Evolutionary conservation across 2,113 vertebrate genomes (phyloP).

Genomic region (Leucosticte australis): DNA sequence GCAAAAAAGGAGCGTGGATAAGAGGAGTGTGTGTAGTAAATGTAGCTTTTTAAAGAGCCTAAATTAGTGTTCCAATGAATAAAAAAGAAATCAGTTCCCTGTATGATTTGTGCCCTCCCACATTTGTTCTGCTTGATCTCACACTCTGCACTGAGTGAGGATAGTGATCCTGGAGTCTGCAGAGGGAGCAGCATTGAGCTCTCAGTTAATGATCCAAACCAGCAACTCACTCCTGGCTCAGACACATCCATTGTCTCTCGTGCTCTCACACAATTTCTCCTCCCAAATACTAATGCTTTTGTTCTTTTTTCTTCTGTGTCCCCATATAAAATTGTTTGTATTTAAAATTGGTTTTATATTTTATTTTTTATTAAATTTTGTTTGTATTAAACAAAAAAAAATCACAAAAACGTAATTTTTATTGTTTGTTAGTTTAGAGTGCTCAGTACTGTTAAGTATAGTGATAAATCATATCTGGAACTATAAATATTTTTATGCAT

Average conservation of each 20-base stretch:
- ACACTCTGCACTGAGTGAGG: background rate
- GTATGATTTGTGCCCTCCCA: constrained; percentile 8
- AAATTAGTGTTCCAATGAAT: background rate
- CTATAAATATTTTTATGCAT: background rate
- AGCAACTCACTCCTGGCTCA: constrained; percentile 4
- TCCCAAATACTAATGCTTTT: background rate
- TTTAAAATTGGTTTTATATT: background rate
- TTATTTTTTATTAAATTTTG: background rate
- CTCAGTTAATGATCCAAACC: constrained; percentile 10
- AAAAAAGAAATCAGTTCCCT: background rate
- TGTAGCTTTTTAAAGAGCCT: background rate
- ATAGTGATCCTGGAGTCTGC: background rate
- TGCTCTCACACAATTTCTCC: background rate
- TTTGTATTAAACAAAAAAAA: background rate
- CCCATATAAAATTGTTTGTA: background rate
- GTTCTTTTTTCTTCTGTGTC: background rate
- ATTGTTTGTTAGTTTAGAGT: background rate
- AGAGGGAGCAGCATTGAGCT: background rate
- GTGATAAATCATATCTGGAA: background rate
- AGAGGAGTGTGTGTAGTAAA: constrained; percentile 11
- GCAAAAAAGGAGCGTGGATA: background rate
- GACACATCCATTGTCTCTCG: background rate
- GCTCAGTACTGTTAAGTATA: background rate
- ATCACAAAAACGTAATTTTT: background rate
- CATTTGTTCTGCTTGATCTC: constrained; percentile 8